Evolutionary conservation across 2,113 vertebrate species (phyloP), one percentile per base, ranked within the genome.

Genomic region (Pseudorasbora parva): DNA sequence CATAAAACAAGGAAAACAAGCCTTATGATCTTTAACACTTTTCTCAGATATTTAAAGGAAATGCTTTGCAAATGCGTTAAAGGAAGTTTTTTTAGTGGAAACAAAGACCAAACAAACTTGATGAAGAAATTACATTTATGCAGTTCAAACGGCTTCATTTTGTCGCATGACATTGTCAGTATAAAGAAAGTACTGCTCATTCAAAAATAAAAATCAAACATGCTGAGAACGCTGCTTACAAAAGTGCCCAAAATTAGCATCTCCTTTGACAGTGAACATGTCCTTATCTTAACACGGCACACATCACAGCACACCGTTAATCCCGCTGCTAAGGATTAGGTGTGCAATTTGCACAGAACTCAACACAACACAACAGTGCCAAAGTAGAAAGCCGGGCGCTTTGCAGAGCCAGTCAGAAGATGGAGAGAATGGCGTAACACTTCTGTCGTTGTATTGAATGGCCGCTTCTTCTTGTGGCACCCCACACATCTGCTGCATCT

Each of bases 261-360:
- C 30, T 77, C 54, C 8, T 51, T 60, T 78, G 41, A 84, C 51
- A 62, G 64, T 25, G 77, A 84, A 74, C 54, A 62, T 80, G 23
- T 60, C 56, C 33, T 78, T 85, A 80, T 85, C 68, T 62, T 74
- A 33, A 54, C 27, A 56, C 14, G 23, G 27, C 83, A 84, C 83
- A 73, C 66, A 56, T 59, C 66, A 45, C 66, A 41, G 66, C 33
- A 41, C 59, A 30, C 19, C 21, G 76, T 37, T 85, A 85, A 87
- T 80, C 84, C 76, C 8, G 33, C 76, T 80, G 75, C 81, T 72
- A 49, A 68, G 75, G 60, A 69, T 87, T 72, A 82, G 51, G 54
- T 69, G 54, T 72, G 66, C 23, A 5, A 37, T 41, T 12, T 69
- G n/a, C 82, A 56, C 37, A 77, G 73, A 78, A 72, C 76, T 41